Base-by-base conservation (phyloP, 2,797 vertebrate species). In the Lepilemur septentrionalis region DNA sequence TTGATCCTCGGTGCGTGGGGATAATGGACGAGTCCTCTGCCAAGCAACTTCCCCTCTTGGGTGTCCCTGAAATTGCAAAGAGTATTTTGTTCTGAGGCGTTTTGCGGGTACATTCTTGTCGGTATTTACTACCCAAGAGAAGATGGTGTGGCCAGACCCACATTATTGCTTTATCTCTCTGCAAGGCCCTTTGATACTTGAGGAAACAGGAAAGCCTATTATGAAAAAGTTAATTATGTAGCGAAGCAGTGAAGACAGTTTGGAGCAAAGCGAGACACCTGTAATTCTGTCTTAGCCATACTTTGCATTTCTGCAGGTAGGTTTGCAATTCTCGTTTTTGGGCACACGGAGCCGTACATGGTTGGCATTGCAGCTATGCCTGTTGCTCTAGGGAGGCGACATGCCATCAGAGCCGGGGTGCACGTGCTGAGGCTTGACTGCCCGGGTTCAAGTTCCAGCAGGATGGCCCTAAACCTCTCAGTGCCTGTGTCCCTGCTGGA, bases 231-330 rank as follows among this genome's bases (percentile, higher is more conserved):
- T 61, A 18, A 41, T 57, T 50, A 23, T 65, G 35, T 63, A 84
- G 72, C 18, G 7, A 80, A 84, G 57, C 30, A 41, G 43, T 84
- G 12, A 75, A 43, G 50, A 70, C 17, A 41, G 73, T 78, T 72
- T 28, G 0, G 14, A n/a, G n/a, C 48, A n/a, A 17, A 43, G 1
- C 22, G 12, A 73, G 43, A 32, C 6, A 28, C 35, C 43, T 0
- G 0, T 30, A 2, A 14, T 22, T 69, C 61, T 63, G 76, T 32
- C 57, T 22, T 46, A 15, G 75, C 6, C 55, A 43, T 4, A 5
- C 75, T 57, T 72, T 25, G n/a, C 9, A 2, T 41, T 91, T 32
- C 32, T 41, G 61, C 18, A 22, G 67, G 23, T 22, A 2, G 13
- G 18, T 10, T 35, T 82, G 3, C 14, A 5, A 1, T n/a, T 43